Conservation (phyloP, 2,888 invertebrate species). For the Acanthosepion esculentum region DNA sequence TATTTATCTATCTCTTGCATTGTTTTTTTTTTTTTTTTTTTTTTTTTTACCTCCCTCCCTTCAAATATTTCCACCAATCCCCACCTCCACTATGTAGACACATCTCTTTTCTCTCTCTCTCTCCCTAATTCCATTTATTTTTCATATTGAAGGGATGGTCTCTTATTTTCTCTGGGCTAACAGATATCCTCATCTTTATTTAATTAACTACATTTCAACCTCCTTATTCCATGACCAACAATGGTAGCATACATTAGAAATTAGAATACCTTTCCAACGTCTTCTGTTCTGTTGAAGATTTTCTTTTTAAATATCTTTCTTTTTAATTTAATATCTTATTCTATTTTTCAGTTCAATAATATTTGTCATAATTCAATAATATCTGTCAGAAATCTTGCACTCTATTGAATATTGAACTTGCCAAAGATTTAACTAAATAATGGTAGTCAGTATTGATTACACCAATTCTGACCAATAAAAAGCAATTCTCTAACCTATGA, state of each 20-base stretch:
- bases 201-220: background rate
- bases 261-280: background rate
- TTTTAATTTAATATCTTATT: too few relatives aligned
- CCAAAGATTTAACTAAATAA: too few relatives aligned
- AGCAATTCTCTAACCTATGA: too few relatives aligned
- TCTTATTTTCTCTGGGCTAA: background rate
- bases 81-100: background rate
- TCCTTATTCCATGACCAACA: background rate
- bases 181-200: background rate
- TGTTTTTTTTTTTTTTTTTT: background rate
- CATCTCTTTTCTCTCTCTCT: background rate
- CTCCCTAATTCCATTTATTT: background rate
- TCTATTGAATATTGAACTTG: too few relatives aligned
- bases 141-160: background rate
- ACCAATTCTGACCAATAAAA: too few relatives aligned
- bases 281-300: background rate
- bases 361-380: too few relatives aligned
- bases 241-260: background rate
- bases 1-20: background rate
- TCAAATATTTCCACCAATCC: background rate
- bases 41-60: background rate
- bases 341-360: too few relatives aligned
- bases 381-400: too few relatives aligned
- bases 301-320: background rate
- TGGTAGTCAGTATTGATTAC: too few relatives aligned